Conservation (phyloP, 2,113 vertebrate species). For the Phaethon lepturus region DNA sequence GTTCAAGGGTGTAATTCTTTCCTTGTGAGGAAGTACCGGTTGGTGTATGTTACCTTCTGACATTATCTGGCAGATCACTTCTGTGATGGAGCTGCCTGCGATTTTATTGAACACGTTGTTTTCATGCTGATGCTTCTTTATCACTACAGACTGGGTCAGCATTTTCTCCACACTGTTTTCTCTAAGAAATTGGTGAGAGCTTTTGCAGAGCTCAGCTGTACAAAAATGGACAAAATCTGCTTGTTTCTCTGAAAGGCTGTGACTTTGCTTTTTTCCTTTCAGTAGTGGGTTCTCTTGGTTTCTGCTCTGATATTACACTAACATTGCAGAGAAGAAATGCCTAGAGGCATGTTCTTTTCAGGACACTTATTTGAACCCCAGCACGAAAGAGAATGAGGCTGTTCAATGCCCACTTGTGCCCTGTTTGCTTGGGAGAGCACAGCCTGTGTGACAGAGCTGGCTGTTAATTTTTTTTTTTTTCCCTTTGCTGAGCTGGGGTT, state of each 20-base stretch:
- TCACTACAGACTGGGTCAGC: background rate
- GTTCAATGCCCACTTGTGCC: background rate
- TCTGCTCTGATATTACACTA: background rate
- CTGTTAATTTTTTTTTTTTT: background rate
- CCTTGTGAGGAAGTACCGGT: background rate
- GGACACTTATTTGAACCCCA: background rate
- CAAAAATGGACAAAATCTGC: background rate
- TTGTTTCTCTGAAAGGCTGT: background rate
- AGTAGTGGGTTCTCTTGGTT: background rate
- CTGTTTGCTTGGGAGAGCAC: background rate
- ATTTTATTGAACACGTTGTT: background rate
- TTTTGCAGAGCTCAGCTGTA: background rate
- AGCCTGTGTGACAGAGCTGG: background rate
- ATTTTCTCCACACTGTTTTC: background rate
- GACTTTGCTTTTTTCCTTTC: background rate
- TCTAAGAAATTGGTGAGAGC: background rate
- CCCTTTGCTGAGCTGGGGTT: background rate
- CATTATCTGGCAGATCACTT: background rate
- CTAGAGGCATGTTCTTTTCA: constrained; percentile 1
- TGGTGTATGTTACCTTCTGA: background rate
- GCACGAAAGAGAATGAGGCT: background rate
- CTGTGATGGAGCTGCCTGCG: background rate
- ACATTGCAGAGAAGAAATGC: background rate
- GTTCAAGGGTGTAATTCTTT: background rate
- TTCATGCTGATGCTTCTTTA: background rate